Evolutionary conservation across 2,113 vertebrate species (phyloP).

Genomic region (Chiloscyllium plagiosum): DNA sequence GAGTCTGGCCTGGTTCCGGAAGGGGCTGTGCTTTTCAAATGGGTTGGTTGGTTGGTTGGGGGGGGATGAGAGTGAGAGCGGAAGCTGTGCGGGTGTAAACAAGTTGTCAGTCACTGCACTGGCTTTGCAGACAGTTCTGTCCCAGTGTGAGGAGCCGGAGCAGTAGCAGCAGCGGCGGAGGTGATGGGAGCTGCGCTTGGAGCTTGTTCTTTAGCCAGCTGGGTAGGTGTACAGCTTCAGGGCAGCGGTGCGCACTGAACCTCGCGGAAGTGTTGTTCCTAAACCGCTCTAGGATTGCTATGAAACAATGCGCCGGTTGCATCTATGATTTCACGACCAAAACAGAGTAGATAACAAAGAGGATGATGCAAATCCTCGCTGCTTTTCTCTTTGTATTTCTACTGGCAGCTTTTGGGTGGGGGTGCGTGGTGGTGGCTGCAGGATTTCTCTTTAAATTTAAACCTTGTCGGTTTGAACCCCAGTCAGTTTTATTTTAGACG

Average conservation of each 20-base stretch:
- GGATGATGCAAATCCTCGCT: background rate
- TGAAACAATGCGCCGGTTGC: background rate
- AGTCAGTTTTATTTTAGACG: background rate
- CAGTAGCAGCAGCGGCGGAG: background rate
- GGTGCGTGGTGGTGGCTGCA: too few species aligned
- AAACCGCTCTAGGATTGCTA: background rate
- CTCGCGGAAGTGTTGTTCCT: background rate
- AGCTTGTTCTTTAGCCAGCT: slow-evolving; percentile 89
- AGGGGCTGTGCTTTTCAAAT: slow-evolving; percentile 8
- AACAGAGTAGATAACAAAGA: background rate
- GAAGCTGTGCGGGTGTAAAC: slow-evolving; percentile 52
- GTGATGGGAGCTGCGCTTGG: slow-evolving; percentile 84
- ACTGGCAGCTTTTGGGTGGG: background rate
- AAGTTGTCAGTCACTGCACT: slow-evolving; percentile 39
- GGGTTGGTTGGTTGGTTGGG: too few species aligned
- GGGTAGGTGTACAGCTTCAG: slow-evolving; percentile 60
- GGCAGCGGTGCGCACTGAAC: background rate
- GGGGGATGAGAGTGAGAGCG: slow-evolving; percentile 41
- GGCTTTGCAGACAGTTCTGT: slow-evolving; percentile 49
- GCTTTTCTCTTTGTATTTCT: background rate
- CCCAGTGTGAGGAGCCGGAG: slow-evolving; percentile 32
- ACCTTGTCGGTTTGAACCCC: too few species aligned
- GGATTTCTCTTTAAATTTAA: background rate
- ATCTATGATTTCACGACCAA: background rate
- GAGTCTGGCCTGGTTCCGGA: slow-evolving; percentile 37